Percentiles rank a stretch among this genome's conserved stretches.
These are phyloP conservation scores for Hydra vulgaris DNA, from an alignment of 30 jellyfish, hydroid and myxozoan species.

Conservation along the genomic window DNA sequence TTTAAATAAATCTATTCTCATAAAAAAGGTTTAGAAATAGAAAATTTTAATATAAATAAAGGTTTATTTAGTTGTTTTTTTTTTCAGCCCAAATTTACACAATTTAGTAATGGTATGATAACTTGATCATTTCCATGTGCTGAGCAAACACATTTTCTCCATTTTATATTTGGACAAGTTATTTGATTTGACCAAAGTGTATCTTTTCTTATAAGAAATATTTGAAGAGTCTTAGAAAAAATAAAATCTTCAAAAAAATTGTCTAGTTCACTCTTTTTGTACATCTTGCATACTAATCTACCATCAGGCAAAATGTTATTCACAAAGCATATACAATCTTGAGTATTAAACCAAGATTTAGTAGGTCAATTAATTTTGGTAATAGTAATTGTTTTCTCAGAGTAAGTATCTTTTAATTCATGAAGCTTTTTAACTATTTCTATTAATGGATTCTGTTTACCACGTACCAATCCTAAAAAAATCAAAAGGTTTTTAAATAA, in stretches of 20 bases:
- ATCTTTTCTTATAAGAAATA: neutral
- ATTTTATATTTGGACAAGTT: neutral
- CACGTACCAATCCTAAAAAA: too few species aligned
- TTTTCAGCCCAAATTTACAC: neutral
- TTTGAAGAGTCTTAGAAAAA: neutral
- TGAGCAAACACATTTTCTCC: neutral
- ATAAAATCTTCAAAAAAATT: neutral
- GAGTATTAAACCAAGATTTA: neutral
- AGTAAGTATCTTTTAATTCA: neutral
- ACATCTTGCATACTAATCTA: neutral
- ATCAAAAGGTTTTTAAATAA: neutral
- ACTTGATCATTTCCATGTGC: neutral
- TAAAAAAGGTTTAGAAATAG: neutral
- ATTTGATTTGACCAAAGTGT: neutral
- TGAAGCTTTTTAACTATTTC: neutral
- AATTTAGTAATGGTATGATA: neutral
- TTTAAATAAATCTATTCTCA: neutral
- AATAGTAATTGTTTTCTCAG: neutral
- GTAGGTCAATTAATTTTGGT: neutral
- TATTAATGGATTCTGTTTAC: neutral
- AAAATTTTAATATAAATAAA: too few species aligned
- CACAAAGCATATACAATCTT: neutral
- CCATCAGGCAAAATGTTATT: neutral
- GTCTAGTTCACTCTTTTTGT: neutral
- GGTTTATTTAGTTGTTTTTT: neutral